Evolutionary conservation across 2,888 invertebrate species (phyloP), one percentile per base, ranked within the genome.

Genomic region (Melanophora roralis): DNA sequence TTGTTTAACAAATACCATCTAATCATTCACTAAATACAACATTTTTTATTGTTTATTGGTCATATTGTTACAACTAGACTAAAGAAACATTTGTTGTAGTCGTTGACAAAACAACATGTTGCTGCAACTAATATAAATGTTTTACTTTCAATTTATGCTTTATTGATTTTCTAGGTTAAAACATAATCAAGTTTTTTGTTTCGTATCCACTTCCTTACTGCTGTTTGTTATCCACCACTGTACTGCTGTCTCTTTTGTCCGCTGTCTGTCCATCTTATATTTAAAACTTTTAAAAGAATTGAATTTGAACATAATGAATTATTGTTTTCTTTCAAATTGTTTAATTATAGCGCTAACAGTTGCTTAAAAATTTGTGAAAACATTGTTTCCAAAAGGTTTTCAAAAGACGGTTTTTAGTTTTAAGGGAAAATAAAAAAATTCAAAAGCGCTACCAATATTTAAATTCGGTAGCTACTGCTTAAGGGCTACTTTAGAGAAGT

Each of bases 101-200:
- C 45, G 32, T 36, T 62, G 51, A 53, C 60, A 72, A 71, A 12
- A 23, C 36, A 57, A 47, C 23, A 57, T 62, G 51, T 57, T 65
- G 57, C 49, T 57, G 34, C 40, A 36, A 57, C 36, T 68, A 53
- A 11, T 47, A 59, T 14, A 38, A 21, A 72, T 75, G 65, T 72
- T 75, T 75, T 75, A 79, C 79, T 79, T 79, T 79, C 79, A 79
- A 72, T 75, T 75, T 57, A 79, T 79, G 79, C 40, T 71, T 67
- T 75, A 71, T 75, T 75, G 79, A 79, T 51, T 79, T 71, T 79
- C 75, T 79, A 40, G 79, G 79, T 79, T 79, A 79, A 57, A 65
- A 55, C 53, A 64, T 64, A 27, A 65, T 65, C 38, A 38, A 21
- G 9, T 9, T 36, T 36, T 36, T 36, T 76, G 14, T 55, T 68